phyloP scores from a whole-genome alignment of 2,797 vertebrate genomes.

The Smutsia temminckii region DNA sequence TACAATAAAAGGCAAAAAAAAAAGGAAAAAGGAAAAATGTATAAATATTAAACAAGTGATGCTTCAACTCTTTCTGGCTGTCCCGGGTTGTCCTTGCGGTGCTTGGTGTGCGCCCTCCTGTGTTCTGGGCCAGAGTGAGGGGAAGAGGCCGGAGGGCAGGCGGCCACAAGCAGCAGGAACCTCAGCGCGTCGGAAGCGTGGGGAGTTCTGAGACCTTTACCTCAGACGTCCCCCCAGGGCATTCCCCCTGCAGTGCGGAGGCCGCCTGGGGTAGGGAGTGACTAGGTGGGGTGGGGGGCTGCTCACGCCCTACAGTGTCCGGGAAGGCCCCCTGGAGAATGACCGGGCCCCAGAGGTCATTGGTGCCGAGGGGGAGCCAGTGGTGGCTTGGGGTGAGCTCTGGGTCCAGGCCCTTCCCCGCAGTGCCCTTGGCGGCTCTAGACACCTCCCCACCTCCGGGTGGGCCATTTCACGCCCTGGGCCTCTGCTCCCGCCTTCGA shows the following conservation, averaged over 20 bases:
- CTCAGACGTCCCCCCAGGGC: neutral
- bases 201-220: neutral
- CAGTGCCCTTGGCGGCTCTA: neutral
- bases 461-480: neutral
- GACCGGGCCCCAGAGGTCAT: too few relatives aligned
- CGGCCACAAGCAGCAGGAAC: neutral
- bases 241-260: too few relatives aligned
- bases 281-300: neutral
- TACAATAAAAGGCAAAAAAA: slow-evolving; percentile 91
- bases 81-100: neutral
- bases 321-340: neutral
- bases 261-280: neutral
- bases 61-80: slow-evolving; percentile 86
- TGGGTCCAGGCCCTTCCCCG: too few relatives aligned
- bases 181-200: too few relatives aligned
- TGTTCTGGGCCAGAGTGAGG: neutral
- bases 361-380: neutral
- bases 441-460: neutral
- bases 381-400: neutral
- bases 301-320: too few relatives aligned
- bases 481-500: neutral
- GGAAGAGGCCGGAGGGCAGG: neutral
- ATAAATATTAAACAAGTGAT: slow-evolving; percentile 93
- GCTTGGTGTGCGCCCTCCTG: rapidly evolving
- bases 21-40: slow-evolving; percentile 79